Base-by-base conservation (phyloP, 2,113 vertebrate genomes). In the Acrocephalus kingi region DNA sequence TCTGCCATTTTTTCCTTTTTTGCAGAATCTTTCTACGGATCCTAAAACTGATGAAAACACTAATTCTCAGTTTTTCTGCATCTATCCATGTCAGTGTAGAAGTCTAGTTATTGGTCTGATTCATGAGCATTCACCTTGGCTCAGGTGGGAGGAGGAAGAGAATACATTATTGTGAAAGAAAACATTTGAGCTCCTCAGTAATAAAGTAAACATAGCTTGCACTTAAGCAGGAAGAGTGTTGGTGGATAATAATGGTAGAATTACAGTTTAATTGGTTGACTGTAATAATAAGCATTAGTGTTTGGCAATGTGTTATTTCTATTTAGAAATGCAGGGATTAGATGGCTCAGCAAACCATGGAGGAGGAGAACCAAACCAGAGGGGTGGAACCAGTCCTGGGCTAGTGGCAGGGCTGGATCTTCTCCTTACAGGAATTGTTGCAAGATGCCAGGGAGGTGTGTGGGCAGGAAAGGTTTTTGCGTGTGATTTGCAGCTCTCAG, bases 151-250 rank as follows among this genome's bases (percentile, higher is more conserved):
- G 77, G 74, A 84, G 69, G 52, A 89, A 84, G 73, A 73, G 73
- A 89, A 63, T 92, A 39, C 37, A 30, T 82, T 20, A 54, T 85
- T 95, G 54, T 69, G 67, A 87, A 95, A 92, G 49, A 83, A 82
- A 61, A 55, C 4, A 28, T 69, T 94, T 87, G 82, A 90, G 63
- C 63, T 95, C 35, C 87, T 91, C 81, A 13, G 77, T 67, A 95
- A 62, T 87, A 86, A 93, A 78, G 76, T 87, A 92, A 97, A 95
- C 52, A 75, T 49, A 41, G 19, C 48, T 91, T 87, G 66, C 74
- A 72, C 74, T 89, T 74, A 63, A 87, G 83, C 80, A 94, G 86
- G 89, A 95, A 75, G 58, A 90, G 64, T 89, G 73, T 92, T 96
- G 87, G 84, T 92, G 81, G 74, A 41, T 94, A 87, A 91, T 89